phyloP scores from a whole-genome alignment of 2,888 invertebrate species.

The Drosophila kuntzei region DNA sequence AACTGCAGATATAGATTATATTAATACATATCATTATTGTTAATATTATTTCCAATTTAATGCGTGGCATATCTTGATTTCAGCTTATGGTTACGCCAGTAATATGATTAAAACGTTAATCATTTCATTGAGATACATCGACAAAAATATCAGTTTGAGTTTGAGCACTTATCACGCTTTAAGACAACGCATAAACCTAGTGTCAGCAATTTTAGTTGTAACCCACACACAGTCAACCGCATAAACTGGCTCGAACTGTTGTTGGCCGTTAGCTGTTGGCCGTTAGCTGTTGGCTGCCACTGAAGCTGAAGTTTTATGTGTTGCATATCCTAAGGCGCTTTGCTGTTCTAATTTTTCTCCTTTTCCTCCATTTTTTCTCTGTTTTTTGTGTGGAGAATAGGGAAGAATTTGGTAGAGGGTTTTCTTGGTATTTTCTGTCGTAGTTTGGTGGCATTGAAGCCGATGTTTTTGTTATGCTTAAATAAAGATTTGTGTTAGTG shows the following conservation, averaged over 20 bases:
- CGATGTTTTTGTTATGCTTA: slow-evolving; percentile 72
- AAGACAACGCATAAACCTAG: slow-evolving; percentile 22
- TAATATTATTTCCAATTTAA: too few species aligned
- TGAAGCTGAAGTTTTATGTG: slow-evolving; percentile 67
- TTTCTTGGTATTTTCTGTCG: slow-evolving; percentile 23
- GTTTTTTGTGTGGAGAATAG: neutral
- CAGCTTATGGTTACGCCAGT: too few species aligned
- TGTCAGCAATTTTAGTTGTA: slow-evolving; percentile 6
- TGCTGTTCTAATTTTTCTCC: slow-evolving; percentile 67
- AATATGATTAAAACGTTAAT: too few species aligned
- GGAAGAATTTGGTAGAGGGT: slow-evolving; percentile 3
- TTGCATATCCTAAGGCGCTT: slow-evolving; percentile 75
- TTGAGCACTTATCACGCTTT: slow-evolving; percentile 19
- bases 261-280: slow-evolving; percentile 8
- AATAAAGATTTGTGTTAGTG: slow-evolving; percentile 81
- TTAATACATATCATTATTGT: too few species aligned
- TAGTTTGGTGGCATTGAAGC: slow-evolving; percentile 50
- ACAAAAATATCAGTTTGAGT: neutral
- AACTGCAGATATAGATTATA: too few species aligned
- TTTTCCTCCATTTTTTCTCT: slow-evolving; percentile 12
- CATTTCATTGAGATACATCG: neutral
- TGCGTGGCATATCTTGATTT: neutral
- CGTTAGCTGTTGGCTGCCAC: slow-evolving; percentile 27
- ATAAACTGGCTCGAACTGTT: slow-evolving; percentile 16
- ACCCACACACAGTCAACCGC: slow-evolving; percentile 13